Conservation (phyloP, 1,140 invertebrate species). For the Hylaeus volcanicus region DNA sequence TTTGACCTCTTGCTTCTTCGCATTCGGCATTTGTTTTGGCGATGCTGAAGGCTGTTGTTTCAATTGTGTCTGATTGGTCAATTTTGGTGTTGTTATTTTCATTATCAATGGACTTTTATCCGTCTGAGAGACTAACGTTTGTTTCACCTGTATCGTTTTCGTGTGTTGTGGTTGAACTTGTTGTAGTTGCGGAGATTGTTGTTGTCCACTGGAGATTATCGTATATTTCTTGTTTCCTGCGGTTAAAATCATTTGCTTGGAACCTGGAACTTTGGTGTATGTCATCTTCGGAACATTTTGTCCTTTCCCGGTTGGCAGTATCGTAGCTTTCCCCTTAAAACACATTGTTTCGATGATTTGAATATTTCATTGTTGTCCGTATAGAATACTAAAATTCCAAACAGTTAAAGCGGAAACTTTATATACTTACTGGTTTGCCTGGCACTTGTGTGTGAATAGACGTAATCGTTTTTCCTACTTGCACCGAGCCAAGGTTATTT, state of each 20-base stretch:
- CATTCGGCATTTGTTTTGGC: conserved; percentile 40
- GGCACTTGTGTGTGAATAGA: conserved; percentile 67
- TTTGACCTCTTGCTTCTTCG: conserved; percentile 58
- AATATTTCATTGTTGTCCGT: not conserved
- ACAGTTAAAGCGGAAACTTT: not conserved
- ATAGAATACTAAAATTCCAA: not conserved
- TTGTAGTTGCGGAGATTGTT: conserved; percentile 32
- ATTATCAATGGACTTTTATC: conserved; percentile 35
- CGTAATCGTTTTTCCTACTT: conserved; percentile 75
- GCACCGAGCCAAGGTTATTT: conserved; percentile 79
- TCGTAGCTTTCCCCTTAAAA: conserved; percentile 50
- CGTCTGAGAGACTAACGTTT: conserved; percentile 24
- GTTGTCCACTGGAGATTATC: conserved; percentile 52
- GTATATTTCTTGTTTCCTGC: conserved; percentile 62
- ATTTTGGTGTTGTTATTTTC: conserved; percentile 35
- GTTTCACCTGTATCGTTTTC: conserved; percentile 50
- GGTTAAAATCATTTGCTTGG: conserved; percentile 76
- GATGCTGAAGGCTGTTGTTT: conserved; percentile 14
- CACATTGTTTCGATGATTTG: not conserved
- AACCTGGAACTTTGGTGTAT: conserved; percentile 72
- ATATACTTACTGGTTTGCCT: conserved; percentile 52
- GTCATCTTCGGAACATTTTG: conserved; percentile 72
- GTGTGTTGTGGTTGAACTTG: not conserved
- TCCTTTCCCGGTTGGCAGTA: conserved; percentile 39
- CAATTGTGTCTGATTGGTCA: not conserved